Conservation (phyloP, 2,113 vertebrate genomes). For the Dipodomys spectabilis region DNA sequence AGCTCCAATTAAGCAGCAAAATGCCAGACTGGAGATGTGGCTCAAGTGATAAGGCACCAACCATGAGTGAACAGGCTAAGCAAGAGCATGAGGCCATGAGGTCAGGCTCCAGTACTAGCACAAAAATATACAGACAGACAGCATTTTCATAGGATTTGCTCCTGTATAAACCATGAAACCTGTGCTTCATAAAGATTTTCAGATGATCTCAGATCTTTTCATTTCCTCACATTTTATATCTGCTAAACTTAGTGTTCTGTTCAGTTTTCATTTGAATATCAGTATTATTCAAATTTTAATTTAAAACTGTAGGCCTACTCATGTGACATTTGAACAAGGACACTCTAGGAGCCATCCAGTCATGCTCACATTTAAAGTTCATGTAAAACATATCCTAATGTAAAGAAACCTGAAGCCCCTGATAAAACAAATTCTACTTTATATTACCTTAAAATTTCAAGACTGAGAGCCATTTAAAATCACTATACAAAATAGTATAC, state of each 20-base stretch:
- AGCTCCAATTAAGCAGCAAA: no score
- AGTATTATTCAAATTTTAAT: conserved; percentile 56
- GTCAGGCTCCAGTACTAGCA: no score
- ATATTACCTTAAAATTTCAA: background rate
- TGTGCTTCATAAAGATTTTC: conserved; percentile 3
- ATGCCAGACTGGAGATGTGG: no score
- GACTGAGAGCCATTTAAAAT: background rate
- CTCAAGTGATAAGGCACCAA: no score
- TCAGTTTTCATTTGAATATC: conserved; percentile 22
- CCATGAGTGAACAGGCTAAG: no score
- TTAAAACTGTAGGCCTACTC: conserved; percentile 2
- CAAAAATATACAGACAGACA: no score
- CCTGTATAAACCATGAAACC: background rate
- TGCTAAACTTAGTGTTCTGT: conserved; percentile 39
- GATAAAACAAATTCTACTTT: background rate
- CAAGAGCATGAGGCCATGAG: no score
- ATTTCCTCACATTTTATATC: conserved; percentile 48
- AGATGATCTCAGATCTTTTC: background rate
- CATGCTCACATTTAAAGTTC: conserved; percentile 38
- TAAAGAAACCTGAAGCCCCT: background rate
- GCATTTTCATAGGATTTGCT: no score
- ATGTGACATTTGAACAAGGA: conserved; percentile 39
- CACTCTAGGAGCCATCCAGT: background rate
- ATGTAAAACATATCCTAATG: conserved; percentile 13
- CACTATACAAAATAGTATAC: background rate